Evolutionary conservation across 2,888 invertebrate species (phyloP), one percentile per base, ranked within the genome.

Genomic region (Adineta ricciae): DNA sequence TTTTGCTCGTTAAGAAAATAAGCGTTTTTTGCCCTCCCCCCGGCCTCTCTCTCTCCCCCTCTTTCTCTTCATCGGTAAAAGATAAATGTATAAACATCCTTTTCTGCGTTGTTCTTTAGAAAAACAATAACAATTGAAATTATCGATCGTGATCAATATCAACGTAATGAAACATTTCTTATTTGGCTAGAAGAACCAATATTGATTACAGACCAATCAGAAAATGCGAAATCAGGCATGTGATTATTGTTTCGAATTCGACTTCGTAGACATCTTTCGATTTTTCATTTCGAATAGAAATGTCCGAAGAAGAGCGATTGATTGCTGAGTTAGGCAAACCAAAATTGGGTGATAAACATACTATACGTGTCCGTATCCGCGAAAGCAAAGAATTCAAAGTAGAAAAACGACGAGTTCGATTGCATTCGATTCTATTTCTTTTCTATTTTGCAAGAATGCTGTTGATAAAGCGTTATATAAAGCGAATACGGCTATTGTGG

Each of bases 331-430:
- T 97, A 91, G 98, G 98, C 52, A 94, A 94, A 89, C 98, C 99
- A 7, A 93, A 94, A 88, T 93, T 96, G 87, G 98, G 98, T 5
- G 96, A 97, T 88, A 93, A 94, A 89, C 93, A 93, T 87, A 93
- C 94, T 88, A 94, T 95, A 86, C 94, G 95, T 92, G 93, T 99
- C 89, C 93, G 95, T 89, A 94, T 99, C 89, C 95, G 95, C 89
- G 99, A 99, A 91, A 97, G 96, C 92, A 95, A 96, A 91, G 98
- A 99, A 92, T 99, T 99, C 91, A 98, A 97, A 94, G 97, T 96
- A 91, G 87, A 91, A 91, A n/a, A n/a, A n/a, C n/a, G n/a, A n/a
- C n/a, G n/a, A n/a, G n/a, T n/a, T n/a, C n/a, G n/a, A n/a, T n/a
- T n/a, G n/a, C n/a, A n/a, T n/a, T n/a, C n/a, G n/a, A n/a, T n/a